Percentiles rank a stretch among this genome's conserved stretches.
These are phyloP conservation scores for Thelaira solivaga DNA, from an alignment of 2,888 invertebrate genomes.

Conservation along the genomic window DNA sequence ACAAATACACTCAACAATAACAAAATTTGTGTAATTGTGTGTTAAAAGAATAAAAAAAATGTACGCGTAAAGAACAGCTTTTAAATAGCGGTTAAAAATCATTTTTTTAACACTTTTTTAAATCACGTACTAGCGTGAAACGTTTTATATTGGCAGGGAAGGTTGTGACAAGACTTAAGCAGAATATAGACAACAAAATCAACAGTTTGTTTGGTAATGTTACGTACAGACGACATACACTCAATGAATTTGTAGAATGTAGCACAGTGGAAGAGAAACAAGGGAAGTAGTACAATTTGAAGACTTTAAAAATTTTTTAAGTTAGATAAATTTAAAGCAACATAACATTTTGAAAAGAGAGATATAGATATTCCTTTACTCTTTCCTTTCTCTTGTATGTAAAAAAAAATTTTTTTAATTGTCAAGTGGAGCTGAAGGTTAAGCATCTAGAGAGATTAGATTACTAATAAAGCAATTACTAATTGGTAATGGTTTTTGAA, in stretches of 20 bases:
- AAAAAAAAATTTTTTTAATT: no score
- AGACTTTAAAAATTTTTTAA: not conserved
- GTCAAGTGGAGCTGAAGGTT: no score
- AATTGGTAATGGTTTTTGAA: no score
- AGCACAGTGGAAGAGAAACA: not conserved
- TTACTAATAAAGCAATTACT: no score
- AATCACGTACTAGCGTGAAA: not conserved
- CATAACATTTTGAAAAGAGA: no score
- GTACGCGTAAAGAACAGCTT: slow-evolving; percentile 17
- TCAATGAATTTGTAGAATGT: not conserved
- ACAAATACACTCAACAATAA: not conserved
- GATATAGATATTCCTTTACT: no score
- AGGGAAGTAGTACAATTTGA: not conserved
- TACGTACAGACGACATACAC: not conserved
- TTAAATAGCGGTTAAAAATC: slow-evolving; percentile 35
- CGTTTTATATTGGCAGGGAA: no score
- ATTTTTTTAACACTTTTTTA: slow-evolving; percentile 6
- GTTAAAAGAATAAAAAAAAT: not conserved
- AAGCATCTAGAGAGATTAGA: no score
- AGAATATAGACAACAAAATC: slow-evolving; percentile 17
- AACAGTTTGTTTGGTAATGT: slow-evolving; percentile 32
- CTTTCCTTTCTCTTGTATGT: no score
- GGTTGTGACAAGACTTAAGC: slow-evolving; percentile 4
- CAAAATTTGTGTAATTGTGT: not conserved
- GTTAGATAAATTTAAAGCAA: no score